These are phyloP conservation scores for Bufo bufo DNA, from an alignment of 2,113 vertebrate species.

Conservation along the genomic window DNA sequence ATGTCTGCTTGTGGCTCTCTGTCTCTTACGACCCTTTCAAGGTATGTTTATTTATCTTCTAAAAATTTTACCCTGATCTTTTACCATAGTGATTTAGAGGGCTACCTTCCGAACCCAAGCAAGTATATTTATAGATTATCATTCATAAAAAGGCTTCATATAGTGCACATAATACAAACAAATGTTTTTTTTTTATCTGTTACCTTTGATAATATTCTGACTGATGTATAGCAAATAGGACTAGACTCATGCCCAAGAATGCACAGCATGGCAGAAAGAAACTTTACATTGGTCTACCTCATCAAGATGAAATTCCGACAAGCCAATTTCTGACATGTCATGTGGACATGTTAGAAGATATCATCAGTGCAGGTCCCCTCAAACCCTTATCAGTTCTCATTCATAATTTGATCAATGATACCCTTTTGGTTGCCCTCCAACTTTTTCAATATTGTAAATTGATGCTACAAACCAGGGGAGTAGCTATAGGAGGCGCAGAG, in stretches of 20 bases:
- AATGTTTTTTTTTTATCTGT: neutral
- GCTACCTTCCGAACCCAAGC: neutral
- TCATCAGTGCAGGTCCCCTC: neutral
- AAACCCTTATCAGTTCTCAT: neutral
- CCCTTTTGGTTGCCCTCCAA: neutral
- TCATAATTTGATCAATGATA: neutral
- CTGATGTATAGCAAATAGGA: neutral
- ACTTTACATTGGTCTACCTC: neutral
- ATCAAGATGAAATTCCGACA: neutral
- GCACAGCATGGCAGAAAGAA: neutral
- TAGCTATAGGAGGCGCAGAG: too few relatives aligned
- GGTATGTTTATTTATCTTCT: conserved; percentile 42
- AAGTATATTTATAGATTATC: neutral
- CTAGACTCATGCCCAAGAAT: neutral
- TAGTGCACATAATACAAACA: neutral
- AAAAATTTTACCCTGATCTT: neutral
- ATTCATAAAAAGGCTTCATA: neutral
- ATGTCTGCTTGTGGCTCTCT: conserved; percentile 40
- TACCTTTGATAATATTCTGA: neutral
- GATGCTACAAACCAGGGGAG: too few relatives aligned
- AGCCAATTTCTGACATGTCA: neutral
- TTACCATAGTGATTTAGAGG: neutral
- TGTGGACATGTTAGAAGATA: neutral
- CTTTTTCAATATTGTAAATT: too few relatives aligned
- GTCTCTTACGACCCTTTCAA: conserved; percentile 15